Conservation (phyloP, 2,113 vertebrate genomes). For the Petrocephalus zakoni region DNA sequence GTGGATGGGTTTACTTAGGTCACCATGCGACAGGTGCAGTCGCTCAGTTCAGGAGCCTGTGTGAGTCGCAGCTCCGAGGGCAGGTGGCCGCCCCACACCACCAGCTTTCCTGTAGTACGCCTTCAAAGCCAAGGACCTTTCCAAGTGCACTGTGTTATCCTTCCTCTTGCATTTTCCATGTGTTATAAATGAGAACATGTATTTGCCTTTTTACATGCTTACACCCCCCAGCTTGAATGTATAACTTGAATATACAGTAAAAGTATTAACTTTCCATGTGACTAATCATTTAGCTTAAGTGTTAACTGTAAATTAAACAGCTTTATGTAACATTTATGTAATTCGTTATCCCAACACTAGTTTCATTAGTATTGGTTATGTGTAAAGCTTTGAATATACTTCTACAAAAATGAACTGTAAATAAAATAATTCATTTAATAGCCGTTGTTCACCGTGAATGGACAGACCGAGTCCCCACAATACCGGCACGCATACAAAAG, state of each 20-base stretch:
- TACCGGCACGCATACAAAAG: constrained; percentile 25
- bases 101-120: constrained; percentile 35
- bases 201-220: constrained; percentile 55
- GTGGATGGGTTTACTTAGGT: not conserved
- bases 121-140: constrained; percentile 57
- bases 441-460: not conserved
- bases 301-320: constrained; percentile 5
- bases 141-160: constrained; percentile 44
- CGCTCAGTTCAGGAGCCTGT: not conserved
- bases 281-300: constrained; percentile 2
- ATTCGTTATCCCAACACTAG: not conserved
- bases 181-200: constrained; percentile 63
- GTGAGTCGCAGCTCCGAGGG: constrained; percentile 15
- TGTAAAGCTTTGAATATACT: not conserved
- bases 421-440: not conserved
- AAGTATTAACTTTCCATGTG: constrained; percentile 10
- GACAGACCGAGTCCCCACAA: not conserved
- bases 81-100: constrained; percentile 9
- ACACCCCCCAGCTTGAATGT: not conserved
- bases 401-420: not conserved
- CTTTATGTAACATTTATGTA: not conserved
- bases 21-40: too few species aligned
- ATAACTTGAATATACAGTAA: not conserved
- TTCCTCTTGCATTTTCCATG: constrained; percentile 52
- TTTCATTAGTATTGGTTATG: not conserved